phyloP scores from a whole-genome alignment of 2,113 vertebrate species.

The Hypanus sabinus region DNA sequence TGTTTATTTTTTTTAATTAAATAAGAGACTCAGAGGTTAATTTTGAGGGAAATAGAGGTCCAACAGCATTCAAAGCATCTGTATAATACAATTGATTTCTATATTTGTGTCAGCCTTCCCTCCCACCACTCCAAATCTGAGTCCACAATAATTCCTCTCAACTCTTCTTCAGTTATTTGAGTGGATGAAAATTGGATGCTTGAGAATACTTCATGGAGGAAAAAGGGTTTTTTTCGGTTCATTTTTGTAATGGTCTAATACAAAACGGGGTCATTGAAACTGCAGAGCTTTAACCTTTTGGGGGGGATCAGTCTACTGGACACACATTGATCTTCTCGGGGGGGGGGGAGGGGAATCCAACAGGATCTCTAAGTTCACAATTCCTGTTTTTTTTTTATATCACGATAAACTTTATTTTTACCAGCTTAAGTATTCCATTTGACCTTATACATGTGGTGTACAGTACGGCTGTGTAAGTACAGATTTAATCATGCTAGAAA shows the following conservation, averaged over 20 bases:
- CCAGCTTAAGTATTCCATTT: neutral
- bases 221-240: neutral
- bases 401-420: neutral
- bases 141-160: neutral
- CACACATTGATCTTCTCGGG: neutral
- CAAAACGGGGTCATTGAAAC: neutral
- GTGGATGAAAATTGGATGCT: neutral
- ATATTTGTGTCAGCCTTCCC: neutral
- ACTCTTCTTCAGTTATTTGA: neutral
- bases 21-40: neutral
- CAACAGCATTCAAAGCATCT: neutral
- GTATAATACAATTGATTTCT: neutral
- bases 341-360: neutral
- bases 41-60: neutral
- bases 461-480: neutral
- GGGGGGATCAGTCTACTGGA: too few species aligned
- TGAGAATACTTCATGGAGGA: too few species aligned
- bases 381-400: neutral
- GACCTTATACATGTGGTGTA: neutral
- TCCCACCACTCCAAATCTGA: neutral
- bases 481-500: neutral
- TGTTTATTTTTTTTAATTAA: neutral
- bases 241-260: neutral
- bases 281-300: neutral
- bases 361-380: neutral